Evolutionary conservation across 2,797 vertebrate species (phyloP).

Genomic region (Melanogrammus aeglefinus): DNA sequence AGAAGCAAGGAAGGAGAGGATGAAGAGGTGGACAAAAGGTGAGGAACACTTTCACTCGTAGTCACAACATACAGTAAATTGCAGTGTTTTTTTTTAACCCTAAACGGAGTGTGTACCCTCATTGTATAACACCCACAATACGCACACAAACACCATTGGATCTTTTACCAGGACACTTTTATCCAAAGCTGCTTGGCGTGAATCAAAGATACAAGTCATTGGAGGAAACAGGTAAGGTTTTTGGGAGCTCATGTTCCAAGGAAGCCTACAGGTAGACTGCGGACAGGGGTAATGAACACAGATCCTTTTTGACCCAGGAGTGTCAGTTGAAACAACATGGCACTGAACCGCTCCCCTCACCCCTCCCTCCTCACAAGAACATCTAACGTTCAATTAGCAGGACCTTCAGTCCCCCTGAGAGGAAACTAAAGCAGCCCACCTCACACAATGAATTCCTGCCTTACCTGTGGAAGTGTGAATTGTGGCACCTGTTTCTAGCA

Average conservation of each 20-base stretch:
- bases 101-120: not conserved
- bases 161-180: too few species aligned
- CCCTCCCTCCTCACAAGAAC: not conserved
- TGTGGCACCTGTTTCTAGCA: not conserved
- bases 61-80: not conserved
- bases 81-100: not conserved
- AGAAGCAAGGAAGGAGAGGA: slow-evolving; percentile 4
- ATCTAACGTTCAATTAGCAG: too few species aligned
- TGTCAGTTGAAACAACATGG: too few species aligned
- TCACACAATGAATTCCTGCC: too few species aligned
- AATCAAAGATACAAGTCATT: too few species aligned
- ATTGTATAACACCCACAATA: not conserved
- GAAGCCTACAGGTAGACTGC: not conserved
- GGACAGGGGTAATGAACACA: not conserved
- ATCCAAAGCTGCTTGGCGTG: too few species aligned
- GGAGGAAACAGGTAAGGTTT: not conserved
- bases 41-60: not conserved
- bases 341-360: too few species aligned
- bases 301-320: too few species aligned
- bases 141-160: not conserved
- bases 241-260: not conserved
- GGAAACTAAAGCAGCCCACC: too few species aligned
- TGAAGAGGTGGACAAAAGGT: not conserved
- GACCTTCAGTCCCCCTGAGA: too few species aligned
- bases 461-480: not conserved